A percentile compares a stretch with the other conserved stretches of the same genome.
Conservation (phyloP, 2,888 invertebrate genomes). For the Cheilosia scutellata region DNA sequence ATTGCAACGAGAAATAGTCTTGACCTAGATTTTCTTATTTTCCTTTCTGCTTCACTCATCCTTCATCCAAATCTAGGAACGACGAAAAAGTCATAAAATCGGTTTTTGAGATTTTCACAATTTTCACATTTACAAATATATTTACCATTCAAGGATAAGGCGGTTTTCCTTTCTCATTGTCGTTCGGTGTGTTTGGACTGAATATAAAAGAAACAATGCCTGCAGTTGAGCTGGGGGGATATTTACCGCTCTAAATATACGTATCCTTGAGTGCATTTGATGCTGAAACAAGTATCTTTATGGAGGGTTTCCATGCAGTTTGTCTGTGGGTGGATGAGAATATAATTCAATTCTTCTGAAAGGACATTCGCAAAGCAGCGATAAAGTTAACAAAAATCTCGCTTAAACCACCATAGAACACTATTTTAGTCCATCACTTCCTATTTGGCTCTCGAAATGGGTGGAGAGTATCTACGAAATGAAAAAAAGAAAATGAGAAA, state of each 20-base stretch:
- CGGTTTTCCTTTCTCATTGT: not conserved
- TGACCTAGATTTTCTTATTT: conserved; percentile 56
- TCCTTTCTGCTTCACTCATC: not conserved
- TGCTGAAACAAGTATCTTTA: conserved; percentile 5
- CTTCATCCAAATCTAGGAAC: conserved; percentile 21
- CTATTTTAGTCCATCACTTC: too few relatives aligned
- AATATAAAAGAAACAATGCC: conserved; percentile 43
- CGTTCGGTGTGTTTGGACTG: not conserved
- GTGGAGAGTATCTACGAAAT: too few relatives aligned
- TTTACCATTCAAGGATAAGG: conserved; percentile 12
- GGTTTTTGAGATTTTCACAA: conserved; percentile 59
- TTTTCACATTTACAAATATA: conserved; percentile 50
- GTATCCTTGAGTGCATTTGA: conserved; percentile 46
- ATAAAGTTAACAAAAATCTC: too few relatives aligned
- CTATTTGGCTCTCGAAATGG: too few relatives aligned
- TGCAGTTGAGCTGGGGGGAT: conserved; percentile 44
- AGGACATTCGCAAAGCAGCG: too few relatives aligned
- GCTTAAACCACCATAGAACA: too few relatives aligned
- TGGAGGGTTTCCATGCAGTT: not conserved
- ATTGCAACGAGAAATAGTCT: conserved; percentile 55
- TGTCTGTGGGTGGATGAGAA: not conserved
- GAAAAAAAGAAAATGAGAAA: not conserved
- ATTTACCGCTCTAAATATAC: conserved; percentile 58
- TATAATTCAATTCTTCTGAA: not conserved
- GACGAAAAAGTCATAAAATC: conserved; percentile 51